Base-by-base conservation (phyloP, 2,888 invertebrate species). In the Netelia fuscicornis region DNA sequence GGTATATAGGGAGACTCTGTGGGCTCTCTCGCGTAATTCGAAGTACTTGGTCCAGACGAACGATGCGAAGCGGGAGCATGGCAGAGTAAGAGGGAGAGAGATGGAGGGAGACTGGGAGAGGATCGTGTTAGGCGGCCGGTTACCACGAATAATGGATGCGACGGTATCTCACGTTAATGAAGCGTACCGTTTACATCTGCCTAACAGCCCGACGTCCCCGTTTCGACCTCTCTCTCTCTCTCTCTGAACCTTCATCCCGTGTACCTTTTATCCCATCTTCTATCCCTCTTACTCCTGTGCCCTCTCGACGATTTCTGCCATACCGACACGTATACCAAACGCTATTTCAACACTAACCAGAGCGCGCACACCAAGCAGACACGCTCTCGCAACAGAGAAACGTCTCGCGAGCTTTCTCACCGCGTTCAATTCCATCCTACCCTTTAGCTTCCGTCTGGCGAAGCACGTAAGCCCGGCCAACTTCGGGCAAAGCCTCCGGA, bases 161-260 rank as follows among this genome's bases (percentile, higher is more conserved):
- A 90, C 90, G 88, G 91, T 91, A 91, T 91, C 91, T 91, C 90
- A 89, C 90, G 90, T 90, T 91, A 91, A 91, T 91, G 90, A 91
- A 91, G 90, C 91, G 89, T 89, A 87, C 91, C 91, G 89, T 90
- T 91, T 91, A 91, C 90, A 90, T 91, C 90, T 90, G 89, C 89
- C 89, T 88, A 87, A 86, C 87, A 83, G 84, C 80, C 81, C 76
- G 30, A 74, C 75, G 65, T 70, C 79, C 82, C 37, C 64, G 77
- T 77, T 86, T 78, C 84, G 86, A 76, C 65, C 58, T 70, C 78
- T 17, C 82, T 72, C 11, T 64, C 23, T 25, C 83, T 74, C n/a
- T 64, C 23, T 3, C 30, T 30, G 5, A 30, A 5, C 30, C 30
- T 70, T 44, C 25, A 60, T 60, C 77, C 58, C 37, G 68, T n/a